A percentile compares a stretch with the other conserved stretches of the same genome.
These are phyloP conservation scores for Calypte anna DNA, from an alignment of 2,113 vertebrate genomes.

Conservation along the genomic window DNA sequence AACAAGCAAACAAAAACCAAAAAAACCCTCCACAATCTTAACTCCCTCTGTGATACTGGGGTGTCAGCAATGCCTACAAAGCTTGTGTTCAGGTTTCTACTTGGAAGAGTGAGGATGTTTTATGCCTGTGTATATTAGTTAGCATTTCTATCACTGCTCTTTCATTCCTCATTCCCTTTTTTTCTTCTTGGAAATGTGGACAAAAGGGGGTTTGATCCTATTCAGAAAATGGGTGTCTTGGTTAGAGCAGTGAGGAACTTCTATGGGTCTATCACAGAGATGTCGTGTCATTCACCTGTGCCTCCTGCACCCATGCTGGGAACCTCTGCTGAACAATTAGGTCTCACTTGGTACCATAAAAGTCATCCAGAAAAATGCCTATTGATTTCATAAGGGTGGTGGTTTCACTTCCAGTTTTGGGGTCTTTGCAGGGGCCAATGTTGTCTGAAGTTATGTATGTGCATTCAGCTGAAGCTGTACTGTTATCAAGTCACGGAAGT, in stretches of 20 bases:
- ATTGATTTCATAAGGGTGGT: neutral
- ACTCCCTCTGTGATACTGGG: neutral
- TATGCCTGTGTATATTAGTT: neutral
- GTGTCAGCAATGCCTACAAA: neutral
- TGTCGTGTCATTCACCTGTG: rapidly evolving
- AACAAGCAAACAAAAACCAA: neutral
- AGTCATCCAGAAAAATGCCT: neutral
- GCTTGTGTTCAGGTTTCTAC: neutral
- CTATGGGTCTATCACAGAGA: neutral
- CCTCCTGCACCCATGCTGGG: rapidly evolving
- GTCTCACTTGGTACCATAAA: neutral
- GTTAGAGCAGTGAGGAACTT: neutral
- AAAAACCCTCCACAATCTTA: neutral
- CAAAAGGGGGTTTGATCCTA: neutral
- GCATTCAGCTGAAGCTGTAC: neutral
- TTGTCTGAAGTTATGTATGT: neutral
- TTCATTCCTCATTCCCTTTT: neutral
- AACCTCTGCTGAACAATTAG: neutral
- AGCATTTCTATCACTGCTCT: neutral
- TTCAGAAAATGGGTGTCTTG: neutral
- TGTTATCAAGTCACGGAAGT: neutral
- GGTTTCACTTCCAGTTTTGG: neutral
- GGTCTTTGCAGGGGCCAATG: neutral
- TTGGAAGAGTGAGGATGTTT: neutral
- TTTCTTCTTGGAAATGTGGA: neutral